A percentile compares a stretch with the other conserved stretches of the same genome.
phyloP scores from a whole-genome alignment of 2,113 vertebrate species.

The Jaculus jaculus region DNA sequence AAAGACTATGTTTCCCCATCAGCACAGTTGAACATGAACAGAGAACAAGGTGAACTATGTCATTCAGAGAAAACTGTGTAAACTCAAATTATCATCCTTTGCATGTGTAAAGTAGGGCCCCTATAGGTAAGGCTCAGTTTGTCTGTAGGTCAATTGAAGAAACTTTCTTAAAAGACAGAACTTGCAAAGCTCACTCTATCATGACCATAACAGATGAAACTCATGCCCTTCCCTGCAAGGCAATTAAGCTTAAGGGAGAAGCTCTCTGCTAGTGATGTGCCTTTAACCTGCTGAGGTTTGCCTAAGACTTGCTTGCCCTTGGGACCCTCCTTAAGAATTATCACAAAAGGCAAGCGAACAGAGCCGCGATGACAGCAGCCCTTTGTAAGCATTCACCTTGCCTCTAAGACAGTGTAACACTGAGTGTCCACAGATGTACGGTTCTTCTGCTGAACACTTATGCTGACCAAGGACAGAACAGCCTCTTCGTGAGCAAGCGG shows the following conservation, averaged over 20 bases:
- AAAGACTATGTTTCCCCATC: neutral
- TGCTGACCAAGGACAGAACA: neutral
- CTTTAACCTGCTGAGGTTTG: neutral
- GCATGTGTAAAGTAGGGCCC: neutral
- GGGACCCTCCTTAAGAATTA: neutral
- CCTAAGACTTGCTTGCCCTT: neutral
- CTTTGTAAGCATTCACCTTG: constrained; percentile 30
- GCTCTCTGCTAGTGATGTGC: rapidly evolving
- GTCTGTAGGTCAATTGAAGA: neutral
- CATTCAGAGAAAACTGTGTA: neutral
- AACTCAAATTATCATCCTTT: neutral
- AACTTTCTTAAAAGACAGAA: neutral
- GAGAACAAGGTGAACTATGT: neutral
- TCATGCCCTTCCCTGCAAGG: neutral
- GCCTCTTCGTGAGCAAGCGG: neutral
- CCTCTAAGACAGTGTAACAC: neutral
- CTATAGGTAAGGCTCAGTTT: neutral
- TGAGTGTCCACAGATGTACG: constrained; percentile 29
- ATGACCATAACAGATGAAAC: neutral
- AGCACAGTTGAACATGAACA: neutral
- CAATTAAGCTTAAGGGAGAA: rapidly evolving
- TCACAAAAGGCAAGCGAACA: neutral
- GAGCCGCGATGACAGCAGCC: neutral
- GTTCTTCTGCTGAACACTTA: constrained; percentile 28
- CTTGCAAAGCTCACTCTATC: neutral